Evolutionary conservation across 1,140 invertebrate species (phyloP).

Genomic region (Drosophila elegans): DNA sequence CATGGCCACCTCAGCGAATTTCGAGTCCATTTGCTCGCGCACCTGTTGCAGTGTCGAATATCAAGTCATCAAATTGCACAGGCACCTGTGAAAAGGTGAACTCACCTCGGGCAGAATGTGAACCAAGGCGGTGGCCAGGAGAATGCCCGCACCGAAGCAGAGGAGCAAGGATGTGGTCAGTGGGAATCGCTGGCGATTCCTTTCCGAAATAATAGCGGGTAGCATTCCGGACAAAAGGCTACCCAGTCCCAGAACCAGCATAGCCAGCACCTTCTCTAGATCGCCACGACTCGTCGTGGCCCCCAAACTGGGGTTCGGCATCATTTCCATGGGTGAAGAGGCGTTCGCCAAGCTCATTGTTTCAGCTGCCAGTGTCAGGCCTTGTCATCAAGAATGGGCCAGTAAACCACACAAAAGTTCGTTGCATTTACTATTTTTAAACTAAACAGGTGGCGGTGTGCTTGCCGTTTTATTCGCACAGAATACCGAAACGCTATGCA

Average conservation of each 20-base stretch:
- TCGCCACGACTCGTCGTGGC: slow-evolving; percentile 59
- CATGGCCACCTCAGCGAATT: slow-evolving; percentile 89
- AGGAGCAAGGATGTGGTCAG: slow-evolving; percentile 88
- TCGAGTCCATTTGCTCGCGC: slow-evolving; percentile 85
- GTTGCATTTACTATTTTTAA: slow-evolving; percentile 61
- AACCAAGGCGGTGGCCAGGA: slow-evolving; percentile 92
- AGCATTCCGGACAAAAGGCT: slow-evolving; percentile 89
- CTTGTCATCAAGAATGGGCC: slow-evolving; percentile 39
- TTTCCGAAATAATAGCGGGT: slow-evolving; percentile 87
- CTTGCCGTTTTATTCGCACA: too few relatives aligned
- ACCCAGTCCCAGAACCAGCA: slow-evolving; percentile 88
- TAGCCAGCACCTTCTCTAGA: slow-evolving; percentile 89
- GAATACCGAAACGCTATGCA: neutral
- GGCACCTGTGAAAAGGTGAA: neutral
- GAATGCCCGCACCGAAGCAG: slow-evolving; percentile 94
- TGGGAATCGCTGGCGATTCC: slow-evolving; percentile 86
- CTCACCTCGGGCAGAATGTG: slow-evolving; percentile 94
- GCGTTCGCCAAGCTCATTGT: slow-evolving; percentile 39
- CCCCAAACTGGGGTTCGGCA: neutral
- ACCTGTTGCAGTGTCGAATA: slow-evolving; percentile 51
- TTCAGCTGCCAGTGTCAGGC: slow-evolving; percentile 21
- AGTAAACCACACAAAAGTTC: slow-evolving; percentile 34
- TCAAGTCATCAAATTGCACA: slow-evolving; percentile 3
- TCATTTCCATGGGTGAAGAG: slow-evolving; percentile 17
- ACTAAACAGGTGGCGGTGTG: slow-evolving; percentile 10